These are phyloP conservation scores for Arizona elegans DNA, from an alignment of 2,113 vertebrate species.

Conservation along the genomic window DNA sequence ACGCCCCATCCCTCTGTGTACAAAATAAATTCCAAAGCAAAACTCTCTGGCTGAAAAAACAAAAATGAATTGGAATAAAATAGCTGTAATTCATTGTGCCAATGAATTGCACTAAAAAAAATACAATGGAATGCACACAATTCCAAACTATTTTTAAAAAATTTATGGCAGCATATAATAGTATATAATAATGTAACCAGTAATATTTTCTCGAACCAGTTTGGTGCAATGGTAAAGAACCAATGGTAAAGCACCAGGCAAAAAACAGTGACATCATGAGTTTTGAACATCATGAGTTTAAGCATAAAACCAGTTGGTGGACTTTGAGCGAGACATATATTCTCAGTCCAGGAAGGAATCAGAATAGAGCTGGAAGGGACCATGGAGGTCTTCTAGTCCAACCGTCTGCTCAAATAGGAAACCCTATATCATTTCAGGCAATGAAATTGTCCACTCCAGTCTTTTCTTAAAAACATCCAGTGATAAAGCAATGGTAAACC, in stretches of 20 bases:
- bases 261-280: not conserved
- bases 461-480: too few species aligned
- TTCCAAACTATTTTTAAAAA: slow-evolving; percentile 13
- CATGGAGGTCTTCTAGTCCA: too few species aligned
- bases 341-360: too few species aligned
- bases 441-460: too few species aligned
- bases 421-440: too few species aligned
- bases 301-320: not conserved
- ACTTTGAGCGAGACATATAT: not conserved
- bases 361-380: too few species aligned
- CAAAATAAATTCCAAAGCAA: not conserved
- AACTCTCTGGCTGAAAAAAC: not conserved
- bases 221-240: not conserved
- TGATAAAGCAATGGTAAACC: not conserved
- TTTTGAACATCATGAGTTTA: not conserved
- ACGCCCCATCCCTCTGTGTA: not conserved
- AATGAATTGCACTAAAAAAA: not conserved
- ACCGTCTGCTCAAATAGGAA: too few species aligned
- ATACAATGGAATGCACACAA: not conserved
- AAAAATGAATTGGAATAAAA: not conserved
- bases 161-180: not conserved
- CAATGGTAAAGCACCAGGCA: not conserved
- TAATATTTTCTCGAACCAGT: not conserved
- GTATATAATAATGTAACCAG: not conserved
- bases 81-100: not conserved